Evolutionary conservation across 2,797 vertebrate species (phyloP), one percentile per base, ranked within the genome.

Genomic region (Adrianichthys oophorus): DNA sequence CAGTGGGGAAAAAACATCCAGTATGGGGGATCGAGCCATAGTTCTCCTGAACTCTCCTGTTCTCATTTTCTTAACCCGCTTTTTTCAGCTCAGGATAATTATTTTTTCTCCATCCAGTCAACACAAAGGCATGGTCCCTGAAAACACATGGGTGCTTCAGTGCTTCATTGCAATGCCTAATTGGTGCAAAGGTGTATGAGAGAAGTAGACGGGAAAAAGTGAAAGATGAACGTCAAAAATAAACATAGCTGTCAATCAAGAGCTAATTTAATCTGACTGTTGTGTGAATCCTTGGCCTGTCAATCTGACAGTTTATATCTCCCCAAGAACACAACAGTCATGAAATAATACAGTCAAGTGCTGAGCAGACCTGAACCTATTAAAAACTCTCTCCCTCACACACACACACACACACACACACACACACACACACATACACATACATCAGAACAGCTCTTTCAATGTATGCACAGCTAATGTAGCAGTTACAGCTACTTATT

Each of bases 401-500:
- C 32, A 37, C 40, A 7, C 17, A 43, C 16, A 5, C 4, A 42
- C 41, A 42, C 15, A 42, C 4, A 43, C 15, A 43, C 42, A 43
- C 42, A 44, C 42, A 44, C 14, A n/a, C 41, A 43, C 42, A 43
- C 42, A 44, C 42, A 44, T 4, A n/a, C 41, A 43, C 18, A 46
- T 13, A 21, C 14, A 21, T 46, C 18, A 70, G 66, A 64, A 69
- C 74, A 72, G 68, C 68, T 71, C 54, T 74, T 60, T 70, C 17
- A 13, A 79, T 54, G 68, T 68, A 70, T 73, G 81, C 65, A 10
- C 81, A 85, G 80, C 80, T 90, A 90, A 89, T 87, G 85, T 88
- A 83, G 82, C 79, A 80, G 78, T 88, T 73, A 87, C 78, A 86
- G 80, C 78, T 60, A 82, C 80, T 88, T 86, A 87, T 76, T 83